Percentiles rank a stretch among this genome's conserved stretches.
phyloP scores from a whole-genome alignment of 2,888 invertebrate species.

The Apamea anceps region DNA sequence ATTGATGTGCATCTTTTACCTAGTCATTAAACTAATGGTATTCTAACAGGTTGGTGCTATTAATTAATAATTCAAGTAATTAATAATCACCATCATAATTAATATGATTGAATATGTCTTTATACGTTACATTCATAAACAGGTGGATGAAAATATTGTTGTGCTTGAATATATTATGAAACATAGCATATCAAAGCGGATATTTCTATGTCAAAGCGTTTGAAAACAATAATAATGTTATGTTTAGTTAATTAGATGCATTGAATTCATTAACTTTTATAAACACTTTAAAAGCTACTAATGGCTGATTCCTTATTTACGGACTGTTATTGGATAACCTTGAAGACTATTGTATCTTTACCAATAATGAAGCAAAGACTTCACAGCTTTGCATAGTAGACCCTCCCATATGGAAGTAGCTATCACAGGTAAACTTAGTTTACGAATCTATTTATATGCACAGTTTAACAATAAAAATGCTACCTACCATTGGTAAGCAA shows the following conservation, averaged over 20 bases:
- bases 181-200: not conserved
- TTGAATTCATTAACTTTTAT: not conserved
- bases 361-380: too few relatives aligned
- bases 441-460: not conserved
- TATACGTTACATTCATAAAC: not conserved
- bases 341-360: not conserved
- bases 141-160: not conserved
- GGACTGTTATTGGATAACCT: not conserved
- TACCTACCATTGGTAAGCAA: not conserved
- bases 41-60: not conserved
- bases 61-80: constrained; percentile 18
- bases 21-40: not conserved
- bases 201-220: not conserved
- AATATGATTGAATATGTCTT: constrained; percentile 1
- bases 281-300: not conserved
- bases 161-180: not conserved
- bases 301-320: not conserved
- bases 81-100: not conserved
- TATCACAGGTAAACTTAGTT: not conserved
- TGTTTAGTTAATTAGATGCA: too few relatives aligned
- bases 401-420: not conserved
- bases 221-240: not conserved
- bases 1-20: not conserved
- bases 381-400: not conserved
- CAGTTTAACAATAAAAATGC: not conserved